A percentile compares a stretch with the other conserved stretches of the same genome.
Evolutionary conservation across 1,140 invertebrate genomes (phyloP).

Genomic region (Neomicropteryx cornuta): DNA sequence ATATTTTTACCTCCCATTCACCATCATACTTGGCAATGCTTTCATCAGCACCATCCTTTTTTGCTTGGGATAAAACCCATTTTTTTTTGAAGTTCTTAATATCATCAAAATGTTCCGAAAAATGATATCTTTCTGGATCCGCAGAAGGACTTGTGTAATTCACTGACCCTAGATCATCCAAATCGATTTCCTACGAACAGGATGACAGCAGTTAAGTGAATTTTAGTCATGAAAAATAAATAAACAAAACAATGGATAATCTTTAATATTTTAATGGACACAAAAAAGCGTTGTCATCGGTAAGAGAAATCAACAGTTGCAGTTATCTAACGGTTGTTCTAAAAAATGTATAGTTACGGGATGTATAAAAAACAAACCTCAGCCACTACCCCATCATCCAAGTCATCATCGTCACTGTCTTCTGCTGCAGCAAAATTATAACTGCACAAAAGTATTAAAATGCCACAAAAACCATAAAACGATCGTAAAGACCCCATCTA

Average conservation of each 20-base stretch:
- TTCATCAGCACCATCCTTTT: conserved; percentile 87
- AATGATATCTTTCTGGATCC: conserved; percentile 52
- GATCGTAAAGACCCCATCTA: neutral
- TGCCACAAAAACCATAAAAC: neutral
- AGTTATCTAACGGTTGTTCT: too few relatives aligned
- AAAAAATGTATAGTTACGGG: too few relatives aligned
- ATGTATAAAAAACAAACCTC: conserved; percentile 9
- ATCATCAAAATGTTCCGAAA: conserved; percentile 87
- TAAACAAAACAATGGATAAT: too few relatives aligned
- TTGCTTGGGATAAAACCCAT: conserved; percentile 86
- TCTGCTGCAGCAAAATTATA: neutral
- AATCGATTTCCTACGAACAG: too few relatives aligned
- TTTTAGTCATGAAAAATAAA: too few relatives aligned
- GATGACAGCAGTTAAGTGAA: neutral
- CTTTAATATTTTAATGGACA: too few relatives aligned
- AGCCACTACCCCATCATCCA: conserved; percentile 14
- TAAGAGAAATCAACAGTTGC: too few relatives aligned
- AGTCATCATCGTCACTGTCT: conserved; percentile 13
- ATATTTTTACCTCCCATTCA: conserved; percentile 42
- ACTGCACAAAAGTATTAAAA: neutral
- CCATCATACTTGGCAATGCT: conserved; percentile 94
- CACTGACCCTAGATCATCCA: too few relatives aligned
- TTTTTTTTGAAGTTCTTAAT: conserved; percentile 56
- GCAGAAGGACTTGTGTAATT: conserved; percentile 47
- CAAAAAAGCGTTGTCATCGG: too few relatives aligned